Conservation (phyloP, 2,797 vertebrate species). For the Syngnathus rostellatus region DNA sequence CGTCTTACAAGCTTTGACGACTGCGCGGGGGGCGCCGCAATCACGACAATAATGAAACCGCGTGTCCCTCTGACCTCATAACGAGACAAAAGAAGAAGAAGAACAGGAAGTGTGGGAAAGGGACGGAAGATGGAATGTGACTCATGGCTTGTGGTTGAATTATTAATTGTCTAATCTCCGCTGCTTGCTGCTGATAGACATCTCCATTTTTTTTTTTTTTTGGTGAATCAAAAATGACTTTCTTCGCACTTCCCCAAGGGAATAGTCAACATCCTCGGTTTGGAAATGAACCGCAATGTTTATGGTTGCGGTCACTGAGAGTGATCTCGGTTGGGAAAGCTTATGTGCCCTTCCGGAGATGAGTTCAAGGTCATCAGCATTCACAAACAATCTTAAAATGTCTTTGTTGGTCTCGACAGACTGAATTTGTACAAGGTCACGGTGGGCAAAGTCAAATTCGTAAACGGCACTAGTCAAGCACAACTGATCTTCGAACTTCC, state of each 20-base stretch:
- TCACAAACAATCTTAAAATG: background rate
- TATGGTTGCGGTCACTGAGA: background rate
- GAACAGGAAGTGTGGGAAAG: conserved; percentile 28
- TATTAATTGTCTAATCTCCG: conserved; percentile 94
- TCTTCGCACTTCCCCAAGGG: conserved; percentile 26
- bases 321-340: background rate
- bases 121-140: conserved; percentile 58
- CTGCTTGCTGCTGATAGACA: conserved; percentile 67
- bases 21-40: conserved; percentile 9
- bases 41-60: conserved; percentile 33
- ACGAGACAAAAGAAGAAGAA: conserved; percentile 42
- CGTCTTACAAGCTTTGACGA: conserved; percentile 6
- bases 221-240: conserved; percentile 77
- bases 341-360: background rate
- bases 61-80: conserved; percentile 24
- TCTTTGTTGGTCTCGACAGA: background rate
- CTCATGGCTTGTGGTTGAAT: conserved; percentile 85
- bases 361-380: background rate
- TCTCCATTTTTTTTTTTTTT: conserved; percentile 60
- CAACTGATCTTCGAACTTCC: background rate
- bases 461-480: background rate
- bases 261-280: background rate
- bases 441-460: background rate
- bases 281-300: background rate
- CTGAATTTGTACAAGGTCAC: background rate